Conservation (phyloP, 2,113 vertebrate genomes). For the Indicator maculatus region DNA sequence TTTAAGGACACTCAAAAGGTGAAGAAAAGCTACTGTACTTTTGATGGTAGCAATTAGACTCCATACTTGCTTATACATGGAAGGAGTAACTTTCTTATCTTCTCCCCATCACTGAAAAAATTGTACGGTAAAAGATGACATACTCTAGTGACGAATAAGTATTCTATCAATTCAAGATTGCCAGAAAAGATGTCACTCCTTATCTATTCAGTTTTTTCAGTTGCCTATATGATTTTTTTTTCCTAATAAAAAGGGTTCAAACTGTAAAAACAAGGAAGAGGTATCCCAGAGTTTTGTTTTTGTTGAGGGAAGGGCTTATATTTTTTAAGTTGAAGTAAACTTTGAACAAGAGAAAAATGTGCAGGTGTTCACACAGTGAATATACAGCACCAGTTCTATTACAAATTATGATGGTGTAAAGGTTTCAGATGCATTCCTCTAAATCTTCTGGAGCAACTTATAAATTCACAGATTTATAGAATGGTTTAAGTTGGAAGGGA, state of each 20-base stretch:
- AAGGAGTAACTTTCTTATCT: neutral
- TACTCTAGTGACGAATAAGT: neutral
- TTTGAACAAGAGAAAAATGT: neutral
- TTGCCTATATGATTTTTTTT: neutral
- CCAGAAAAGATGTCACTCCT: neutral
- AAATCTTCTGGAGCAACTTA: neutral
- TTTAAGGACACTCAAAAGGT: conserved; percentile 42
- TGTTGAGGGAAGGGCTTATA: neutral
- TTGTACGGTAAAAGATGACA: conserved; percentile 6
- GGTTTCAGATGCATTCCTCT: neutral
- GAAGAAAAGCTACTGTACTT: conserved; percentile 32
- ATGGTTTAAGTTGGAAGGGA: no score
- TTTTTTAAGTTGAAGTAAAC: neutral
- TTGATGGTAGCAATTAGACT: conserved; percentile 12
- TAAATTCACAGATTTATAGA: no score
- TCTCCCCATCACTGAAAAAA: neutral
- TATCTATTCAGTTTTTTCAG: neutral
- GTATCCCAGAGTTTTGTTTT: neutral
- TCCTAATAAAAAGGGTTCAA: neutral
- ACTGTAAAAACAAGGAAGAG: neutral
- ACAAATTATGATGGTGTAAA: accelerated
- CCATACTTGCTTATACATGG: neutral
- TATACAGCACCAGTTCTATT: neutral
- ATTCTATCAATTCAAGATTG: neutral
- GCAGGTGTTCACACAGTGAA: neutral